phyloP scores from a whole-genome alignment of 2,797 vertebrate genomes.

The Falco columbarius region DNA sequence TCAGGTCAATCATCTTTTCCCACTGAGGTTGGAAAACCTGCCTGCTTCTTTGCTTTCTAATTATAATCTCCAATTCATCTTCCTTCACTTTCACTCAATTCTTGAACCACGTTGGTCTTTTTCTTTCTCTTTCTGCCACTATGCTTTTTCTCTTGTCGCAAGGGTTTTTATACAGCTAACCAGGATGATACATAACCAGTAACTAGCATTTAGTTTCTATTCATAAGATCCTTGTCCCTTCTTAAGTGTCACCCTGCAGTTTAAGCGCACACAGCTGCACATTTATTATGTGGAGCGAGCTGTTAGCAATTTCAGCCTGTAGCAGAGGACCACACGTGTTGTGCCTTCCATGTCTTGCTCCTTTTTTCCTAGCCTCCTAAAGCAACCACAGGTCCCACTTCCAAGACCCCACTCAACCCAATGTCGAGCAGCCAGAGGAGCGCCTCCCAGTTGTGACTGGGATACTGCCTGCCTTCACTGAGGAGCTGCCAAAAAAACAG shows the following conservation, averaged over 20 bases:
- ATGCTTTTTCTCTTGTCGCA: background rate
- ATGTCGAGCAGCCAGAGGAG: background rate
- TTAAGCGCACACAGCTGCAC: background rate
- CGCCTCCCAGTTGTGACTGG: background rate
- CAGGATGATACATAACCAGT: background rate
- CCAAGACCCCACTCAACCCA: background rate
- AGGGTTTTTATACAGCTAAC: background rate
- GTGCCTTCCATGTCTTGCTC: background rate
- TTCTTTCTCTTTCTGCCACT: background rate
- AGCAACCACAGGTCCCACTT: background rate
- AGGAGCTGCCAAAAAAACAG: background rate
- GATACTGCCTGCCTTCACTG: background rate
- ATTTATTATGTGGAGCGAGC: background rate
- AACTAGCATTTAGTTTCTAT: background rate
- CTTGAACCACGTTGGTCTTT: background rate
- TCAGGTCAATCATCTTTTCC: constrained; percentile 63
- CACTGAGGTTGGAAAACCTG: constrained; percentile 44
- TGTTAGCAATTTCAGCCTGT: background rate
- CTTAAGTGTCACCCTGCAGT: background rate
- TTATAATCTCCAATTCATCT: constrained; percentile 52
- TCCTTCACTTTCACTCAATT: constrained; percentile 8
- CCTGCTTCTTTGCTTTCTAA: constrained; percentile 53
- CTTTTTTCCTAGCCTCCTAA: background rate
- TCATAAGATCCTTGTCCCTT: background rate
- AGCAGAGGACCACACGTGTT: background rate